Evolutionary conservation across 1,140 invertebrate species (phyloP).

Genomic region (Lysiphlebus fabarum): DNA sequence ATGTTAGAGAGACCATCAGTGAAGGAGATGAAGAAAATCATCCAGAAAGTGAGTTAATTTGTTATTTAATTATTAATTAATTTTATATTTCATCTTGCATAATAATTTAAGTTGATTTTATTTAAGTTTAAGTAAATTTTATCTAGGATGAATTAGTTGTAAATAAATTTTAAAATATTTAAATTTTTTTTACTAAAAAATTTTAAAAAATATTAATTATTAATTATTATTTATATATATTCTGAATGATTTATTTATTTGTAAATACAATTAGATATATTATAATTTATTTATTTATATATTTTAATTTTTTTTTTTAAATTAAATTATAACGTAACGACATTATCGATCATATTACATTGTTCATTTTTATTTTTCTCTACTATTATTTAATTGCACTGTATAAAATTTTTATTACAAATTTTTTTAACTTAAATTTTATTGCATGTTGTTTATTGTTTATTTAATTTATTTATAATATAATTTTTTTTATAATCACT

Average conservation of each 20-base stretch:
- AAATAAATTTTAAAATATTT: not conserved
- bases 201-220: not conserved
- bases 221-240: not conserved
- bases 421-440: not conserved
- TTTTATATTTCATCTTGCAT: no score
- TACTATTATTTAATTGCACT: not conserved
- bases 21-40: constrained; percentile 17
- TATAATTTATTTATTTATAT: no score
- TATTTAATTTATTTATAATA: not conserved
- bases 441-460: not conserved
- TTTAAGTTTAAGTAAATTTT: no score
- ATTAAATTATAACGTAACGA: not conserved
- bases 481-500: not conserved
- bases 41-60: constrained; percentile 28
- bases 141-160: no score
- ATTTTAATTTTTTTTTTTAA: not conserved
- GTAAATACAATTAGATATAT: not conserved
- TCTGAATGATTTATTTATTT: not conserved
- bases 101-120: no score
- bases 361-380: not conserved
- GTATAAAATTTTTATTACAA: not conserved
- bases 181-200: not conserved
- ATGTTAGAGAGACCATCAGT: constrained; percentile 15
- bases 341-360: constrained; percentile 1
- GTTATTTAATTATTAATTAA: no score